Evolutionary conservation across 2,113 vertebrate genomes (phyloP).

Genomic region (Mohoua ochrocephala): DNA sequence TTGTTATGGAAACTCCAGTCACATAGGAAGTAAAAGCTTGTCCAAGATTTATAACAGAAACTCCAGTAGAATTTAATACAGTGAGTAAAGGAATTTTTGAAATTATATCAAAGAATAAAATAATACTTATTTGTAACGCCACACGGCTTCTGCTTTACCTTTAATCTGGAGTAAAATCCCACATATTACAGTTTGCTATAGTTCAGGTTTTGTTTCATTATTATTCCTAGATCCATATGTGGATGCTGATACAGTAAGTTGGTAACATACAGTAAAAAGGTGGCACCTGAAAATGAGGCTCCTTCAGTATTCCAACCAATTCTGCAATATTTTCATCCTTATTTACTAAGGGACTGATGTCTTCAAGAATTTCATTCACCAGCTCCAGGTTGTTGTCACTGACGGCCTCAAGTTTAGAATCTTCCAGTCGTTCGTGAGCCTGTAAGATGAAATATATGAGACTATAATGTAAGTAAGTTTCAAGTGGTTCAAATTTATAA

Average conservation of each 20-base stretch:
- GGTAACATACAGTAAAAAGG: not conserved
- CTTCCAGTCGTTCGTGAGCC: conserved; percentile 94
- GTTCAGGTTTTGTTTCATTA: not conserved
- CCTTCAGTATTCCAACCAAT: conserved; percentile 87
- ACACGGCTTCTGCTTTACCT: not conserved
- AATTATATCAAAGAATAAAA: not conserved
- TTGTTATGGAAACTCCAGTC: not conserved
- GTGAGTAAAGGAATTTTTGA: not conserved
- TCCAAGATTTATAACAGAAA: not conserved
- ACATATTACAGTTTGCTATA: not conserved
- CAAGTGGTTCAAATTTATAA: not conserved
- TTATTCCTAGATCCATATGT: not conserved
- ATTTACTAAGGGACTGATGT: conserved; percentile 80
- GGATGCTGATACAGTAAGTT: not conserved
- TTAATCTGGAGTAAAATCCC: not conserved
- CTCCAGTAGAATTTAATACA: not conserved
- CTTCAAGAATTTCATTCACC: conserved; percentile 91
- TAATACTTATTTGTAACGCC: not conserved
- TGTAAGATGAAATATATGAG: conserved; percentile 55
- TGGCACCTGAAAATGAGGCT: conserved; percentile 93
- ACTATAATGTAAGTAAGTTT: not conserved
- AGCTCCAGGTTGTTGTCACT: conserved; percentile 90
- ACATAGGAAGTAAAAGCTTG: not conserved
- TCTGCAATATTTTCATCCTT: conserved; percentile 84
- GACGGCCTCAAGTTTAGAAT: conserved; percentile 92